Evolutionary conservation across 2,797 vertebrate species (phyloP).

Genomic region (Epinephelus awoara): DNA sequence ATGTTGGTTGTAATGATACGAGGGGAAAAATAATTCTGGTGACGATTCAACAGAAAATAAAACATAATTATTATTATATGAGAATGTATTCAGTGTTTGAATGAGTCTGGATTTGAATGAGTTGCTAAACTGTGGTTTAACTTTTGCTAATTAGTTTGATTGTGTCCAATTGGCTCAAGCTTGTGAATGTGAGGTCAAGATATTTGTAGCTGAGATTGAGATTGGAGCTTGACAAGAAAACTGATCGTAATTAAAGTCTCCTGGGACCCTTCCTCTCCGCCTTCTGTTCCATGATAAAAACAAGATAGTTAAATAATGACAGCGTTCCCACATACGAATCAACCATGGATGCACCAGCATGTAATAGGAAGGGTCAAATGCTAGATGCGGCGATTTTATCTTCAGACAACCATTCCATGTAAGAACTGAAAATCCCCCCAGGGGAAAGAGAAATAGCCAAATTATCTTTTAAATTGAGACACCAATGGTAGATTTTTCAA

Average conservation of each 20-base stretch:
- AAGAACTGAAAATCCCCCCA: slow-evolving; percentile 10
- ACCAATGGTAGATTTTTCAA: slow-evolving; percentile 30
- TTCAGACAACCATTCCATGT: slow-evolving; percentile 32
- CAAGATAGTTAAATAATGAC: slow-evolving; percentile 56
- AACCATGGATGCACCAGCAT: slow-evolving; percentile 23
- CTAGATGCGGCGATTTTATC: slow-evolving; percentile 44
- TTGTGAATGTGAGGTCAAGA: slow-evolving; percentile 28
- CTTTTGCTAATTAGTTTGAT: slow-evolving; percentile 44
- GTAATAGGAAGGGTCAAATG: slow-evolving; percentile 56
- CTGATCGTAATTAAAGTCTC: slow-evolving; percentile 59
- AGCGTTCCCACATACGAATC: slow-evolving; percentile 72
- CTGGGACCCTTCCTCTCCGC: slow-evolving; percentile 33
- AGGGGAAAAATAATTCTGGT: slow-evolving; percentile 47
- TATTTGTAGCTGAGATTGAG: slow-evolving; percentile 49
- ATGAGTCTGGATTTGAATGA: not conserved
- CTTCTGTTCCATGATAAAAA: slow-evolving; percentile 36
- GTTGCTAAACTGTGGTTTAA: slow-evolving; percentile 15
- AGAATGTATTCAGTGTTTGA: slow-evolving; percentile 3
- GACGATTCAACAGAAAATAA: slow-evolving; percentile 24
- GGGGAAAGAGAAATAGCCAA: slow-evolving; percentile 6
- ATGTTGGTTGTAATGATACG: slow-evolving; percentile 62
- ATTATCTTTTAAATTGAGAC: slow-evolving; percentile 25
- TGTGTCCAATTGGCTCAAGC: slow-evolving; percentile 30
- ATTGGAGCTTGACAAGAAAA: slow-evolving; percentile 53
- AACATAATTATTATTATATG: slow-evolving; percentile 3